These are phyloP conservation scores for Hetaerina americana DNA, from an alignment of 1,140 invertebrate species.

Conservation along the genomic window DNA sequence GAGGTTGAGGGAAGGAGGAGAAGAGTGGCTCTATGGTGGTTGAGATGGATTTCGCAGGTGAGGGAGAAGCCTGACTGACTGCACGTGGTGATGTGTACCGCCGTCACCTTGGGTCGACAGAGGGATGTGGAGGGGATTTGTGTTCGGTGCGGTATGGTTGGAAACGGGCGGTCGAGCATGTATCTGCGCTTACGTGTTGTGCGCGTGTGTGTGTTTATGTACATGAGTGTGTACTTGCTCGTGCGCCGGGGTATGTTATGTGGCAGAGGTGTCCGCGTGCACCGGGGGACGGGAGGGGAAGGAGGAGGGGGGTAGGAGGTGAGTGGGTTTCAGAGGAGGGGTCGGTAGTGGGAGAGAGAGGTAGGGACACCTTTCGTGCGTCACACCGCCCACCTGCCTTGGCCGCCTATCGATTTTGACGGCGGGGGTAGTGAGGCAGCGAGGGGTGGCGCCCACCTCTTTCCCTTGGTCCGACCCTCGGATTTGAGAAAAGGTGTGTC, in stretches of 20 bases:
- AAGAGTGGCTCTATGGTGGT: background rate
- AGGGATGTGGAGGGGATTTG: background rate
- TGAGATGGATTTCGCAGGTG: background rate
- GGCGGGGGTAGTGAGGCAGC: background rate
- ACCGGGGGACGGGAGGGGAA: no score
- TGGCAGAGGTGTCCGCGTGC: no score
- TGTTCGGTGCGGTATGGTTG: no score
- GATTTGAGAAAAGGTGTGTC: background rate
- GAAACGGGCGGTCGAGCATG: no score
- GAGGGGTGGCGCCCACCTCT: background rate
- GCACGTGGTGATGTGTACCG: background rate
- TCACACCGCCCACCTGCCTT: background rate
- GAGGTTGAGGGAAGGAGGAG: background rate
- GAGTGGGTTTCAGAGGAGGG: no score
- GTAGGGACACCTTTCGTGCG: background rate
- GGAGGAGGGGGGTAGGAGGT: background rate
- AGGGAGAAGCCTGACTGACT: background rate
- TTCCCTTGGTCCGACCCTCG: background rate
- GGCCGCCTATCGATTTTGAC: background rate
- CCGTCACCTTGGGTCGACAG: background rate
- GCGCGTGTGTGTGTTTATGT: no score
- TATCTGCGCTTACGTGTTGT: no score
- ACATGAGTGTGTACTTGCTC: no score
- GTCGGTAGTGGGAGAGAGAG: background rate
- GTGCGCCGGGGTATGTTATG: no score